phyloP scores from a whole-genome alignment of 2,113 vertebrate genomes.

The Gila orcuttii region DNA sequence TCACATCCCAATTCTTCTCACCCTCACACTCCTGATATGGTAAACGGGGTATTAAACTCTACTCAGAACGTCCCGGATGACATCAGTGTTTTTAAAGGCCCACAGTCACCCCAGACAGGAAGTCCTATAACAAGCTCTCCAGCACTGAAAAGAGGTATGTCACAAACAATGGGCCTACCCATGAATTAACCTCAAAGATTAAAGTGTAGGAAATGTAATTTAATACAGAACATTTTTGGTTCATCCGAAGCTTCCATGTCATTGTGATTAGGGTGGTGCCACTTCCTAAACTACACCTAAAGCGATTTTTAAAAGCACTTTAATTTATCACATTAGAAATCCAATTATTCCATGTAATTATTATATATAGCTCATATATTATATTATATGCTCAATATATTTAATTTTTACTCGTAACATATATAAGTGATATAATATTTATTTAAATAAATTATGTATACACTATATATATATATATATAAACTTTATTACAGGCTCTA shows the following conservation, averaged over 20 bases:
- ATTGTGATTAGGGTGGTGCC: neutral
- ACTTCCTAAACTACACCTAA: neutral
- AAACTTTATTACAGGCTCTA: too few relatives aligned
- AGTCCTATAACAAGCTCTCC: conserved; percentile 57
- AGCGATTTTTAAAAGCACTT: neutral
- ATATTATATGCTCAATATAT: neutral
- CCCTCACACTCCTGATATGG: conserved; percentile 41
- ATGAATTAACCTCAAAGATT: neutral
- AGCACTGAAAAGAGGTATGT: conserved; percentile 43
- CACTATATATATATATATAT: too few relatives aligned
- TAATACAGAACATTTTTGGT: neutral
- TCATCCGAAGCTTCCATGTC: neutral
- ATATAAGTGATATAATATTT: too few relatives aligned
- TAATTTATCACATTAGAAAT: neutral
- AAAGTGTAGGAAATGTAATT: neutral
- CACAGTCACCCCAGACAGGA: conserved; percentile 45
- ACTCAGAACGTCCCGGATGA: conserved; percentile 13
- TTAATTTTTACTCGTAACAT: too few relatives aligned
- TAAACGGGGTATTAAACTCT: conserved; percentile 51
- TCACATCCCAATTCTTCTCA: conserved; percentile 34
- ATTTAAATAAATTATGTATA: too few relatives aligned
- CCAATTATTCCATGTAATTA: neutral
- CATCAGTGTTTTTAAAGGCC: conserved; percentile 39
- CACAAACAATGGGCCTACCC: neutral
- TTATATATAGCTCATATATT: neutral